These are phyloP conservation scores for Hyles vespertilio DNA, from an alignment of 1,140 invertebrate species.

Conservation along the genomic window DNA sequence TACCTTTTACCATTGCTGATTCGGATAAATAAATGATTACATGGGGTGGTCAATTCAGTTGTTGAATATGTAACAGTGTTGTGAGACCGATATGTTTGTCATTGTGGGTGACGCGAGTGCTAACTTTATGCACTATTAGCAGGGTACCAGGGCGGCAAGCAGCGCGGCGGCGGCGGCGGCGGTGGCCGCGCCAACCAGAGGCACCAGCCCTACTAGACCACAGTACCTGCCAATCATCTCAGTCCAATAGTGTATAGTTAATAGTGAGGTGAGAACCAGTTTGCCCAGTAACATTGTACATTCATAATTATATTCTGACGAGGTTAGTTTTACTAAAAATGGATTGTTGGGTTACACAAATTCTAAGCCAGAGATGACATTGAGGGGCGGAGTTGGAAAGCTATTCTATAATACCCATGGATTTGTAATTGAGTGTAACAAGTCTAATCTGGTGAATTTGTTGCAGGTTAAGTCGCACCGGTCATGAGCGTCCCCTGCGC, in stretches of 20 bases:
- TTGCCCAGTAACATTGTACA: not conserved
- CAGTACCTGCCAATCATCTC: slow-evolving; percentile 69
- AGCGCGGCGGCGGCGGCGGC: slow-evolving; percentile 81
- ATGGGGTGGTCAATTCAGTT: too few relatives aligned
- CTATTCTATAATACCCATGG: too few relatives aligned
- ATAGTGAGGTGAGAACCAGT: slow-evolving; percentile 7
- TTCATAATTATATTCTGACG: too few relatives aligned
- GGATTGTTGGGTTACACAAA: too few relatives aligned
- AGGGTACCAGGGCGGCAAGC: slow-evolving; percentile 80
- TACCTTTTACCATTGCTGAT: too few relatives aligned
- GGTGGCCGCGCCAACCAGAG: slow-evolving; percentile 83
- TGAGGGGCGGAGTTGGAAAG: not conserved
- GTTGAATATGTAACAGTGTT: too few relatives aligned
- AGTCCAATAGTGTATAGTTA: slow-evolving; percentile 60
- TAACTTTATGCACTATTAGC: slow-evolving; percentile 33
- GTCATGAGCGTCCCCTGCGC: slow-evolving; percentile 58
- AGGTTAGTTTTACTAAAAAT: too few relatives aligned
- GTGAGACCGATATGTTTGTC: too few relatives aligned
- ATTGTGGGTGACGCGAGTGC: not conserved
- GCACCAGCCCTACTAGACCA: slow-evolving; percentile 85
- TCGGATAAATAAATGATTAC: too few relatives aligned
- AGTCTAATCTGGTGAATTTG: slow-evolving; percentile 8
- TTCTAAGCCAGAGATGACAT: too few relatives aligned
- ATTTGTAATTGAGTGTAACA: not conserved
- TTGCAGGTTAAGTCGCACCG: slow-evolving; percentile 69